Base-by-base conservation (phyloP, 2,113 vertebrate genomes). In the Heterotilapia buettikoferi region DNA sequence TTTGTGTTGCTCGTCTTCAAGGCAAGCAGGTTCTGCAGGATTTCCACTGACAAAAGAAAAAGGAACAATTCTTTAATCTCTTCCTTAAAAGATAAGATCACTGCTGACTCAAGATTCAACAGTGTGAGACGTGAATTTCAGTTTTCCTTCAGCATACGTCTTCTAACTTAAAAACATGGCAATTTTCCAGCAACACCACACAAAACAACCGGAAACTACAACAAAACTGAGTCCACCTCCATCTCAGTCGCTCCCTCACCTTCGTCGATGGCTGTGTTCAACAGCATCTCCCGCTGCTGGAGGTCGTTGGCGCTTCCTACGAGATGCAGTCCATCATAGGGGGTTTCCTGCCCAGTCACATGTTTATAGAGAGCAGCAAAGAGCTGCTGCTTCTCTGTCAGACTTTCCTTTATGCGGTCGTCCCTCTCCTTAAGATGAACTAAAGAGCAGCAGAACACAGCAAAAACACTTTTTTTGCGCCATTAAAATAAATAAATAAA, bases 351-450 rank as follows among this genome's bases (percentile, higher is more conserved):
- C 2, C 96, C 97, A 0, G 87, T 96, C 86, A 96, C 63, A n/a
- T 90, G 52, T 57, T 97, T 95, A 0, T 95, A 93, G 86, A 98
- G 96, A 40, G 96, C 94, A 33, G 93, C 91, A 91, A 97, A 98
- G 92, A 98, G 96, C 85, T 97, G 96, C n/a, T 97, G 97, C 93
- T 99, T 99, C 93, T 98, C 97, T 2, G 66, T 53, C 8, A 99
- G 97, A 61, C 90, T 96, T 43, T 97, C 96, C 2, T 92, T 53
- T 4, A 99, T 97, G 89, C 92, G 93, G 4, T 96, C 94, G 50
- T 99, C 98, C 45, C 90, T 97, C 59, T n/a, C 2, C 84, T 82
- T 96, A 66, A 99, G 92, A n/a, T 91, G 92, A 31, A 97, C 99
- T 99, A 54, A 36, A 84, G 61, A 86, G 12, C 13, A 57, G 21